These are phyloP conservation scores for Australoheros facetus DNA, from an alignment of 2,797 vertebrate species.

Conservation along the genomic window DNA sequence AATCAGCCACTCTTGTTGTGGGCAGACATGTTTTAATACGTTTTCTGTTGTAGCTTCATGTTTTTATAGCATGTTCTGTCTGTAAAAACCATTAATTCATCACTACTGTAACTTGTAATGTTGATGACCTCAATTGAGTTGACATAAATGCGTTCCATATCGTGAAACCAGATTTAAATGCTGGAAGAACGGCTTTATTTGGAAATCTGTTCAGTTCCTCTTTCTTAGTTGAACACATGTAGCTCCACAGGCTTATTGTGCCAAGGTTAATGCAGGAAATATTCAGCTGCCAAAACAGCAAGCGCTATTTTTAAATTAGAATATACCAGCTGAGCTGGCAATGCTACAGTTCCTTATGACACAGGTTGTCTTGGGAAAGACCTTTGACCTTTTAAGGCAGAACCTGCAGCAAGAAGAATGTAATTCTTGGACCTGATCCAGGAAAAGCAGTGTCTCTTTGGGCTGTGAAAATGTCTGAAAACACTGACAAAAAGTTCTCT, in stretches of 20 bases:
- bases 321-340: slow-evolving; percentile 16
- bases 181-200: neutral
- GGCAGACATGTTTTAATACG: neutral
- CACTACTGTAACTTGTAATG: neutral
- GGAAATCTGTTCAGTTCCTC: neutral
- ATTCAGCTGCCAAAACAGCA: slow-evolving; percentile 1
- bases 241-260: slow-evolving; percentile 1
- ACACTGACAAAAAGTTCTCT: neutral
- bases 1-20: neutral
- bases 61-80: neutral
- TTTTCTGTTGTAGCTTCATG: neutral
- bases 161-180: neutral
- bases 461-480: slow-evolving; percentile 30
- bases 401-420: slow-evolving; percentile 44
- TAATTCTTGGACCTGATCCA: slow-evolving; percentile 30
- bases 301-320: slow-evolving; percentile 37
- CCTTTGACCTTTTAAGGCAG: slow-evolving; percentile 37
- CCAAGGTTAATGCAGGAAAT: neutral
- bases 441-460: neutral
- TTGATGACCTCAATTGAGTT: neutral
- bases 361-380: slow-evolving; percentile 50
- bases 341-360: slow-evolving; percentile 24
- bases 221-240: neutral
- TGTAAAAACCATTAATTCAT: neutral
- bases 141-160: neutral